These are phyloP conservation scores for Drosophila pandora DNA, from an alignment of 1,140 invertebrate genomes.

Conservation along the genomic window DNA sequence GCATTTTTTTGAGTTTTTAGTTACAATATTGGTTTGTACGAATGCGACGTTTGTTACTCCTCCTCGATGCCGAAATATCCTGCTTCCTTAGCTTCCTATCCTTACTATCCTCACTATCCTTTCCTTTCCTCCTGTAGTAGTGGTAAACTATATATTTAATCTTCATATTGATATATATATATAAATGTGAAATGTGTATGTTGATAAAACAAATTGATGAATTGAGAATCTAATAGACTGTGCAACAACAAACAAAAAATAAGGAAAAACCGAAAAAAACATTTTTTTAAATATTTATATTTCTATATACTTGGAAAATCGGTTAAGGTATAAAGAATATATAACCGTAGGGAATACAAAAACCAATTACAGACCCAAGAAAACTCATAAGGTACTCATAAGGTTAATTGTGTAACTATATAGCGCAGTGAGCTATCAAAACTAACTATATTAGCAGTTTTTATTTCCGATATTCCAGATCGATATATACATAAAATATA, in stretches of 20 bases:
- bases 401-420: conserved; percentile 53
- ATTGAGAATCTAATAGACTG: conserved; percentile 83
- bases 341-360: conserved; percentile 25
- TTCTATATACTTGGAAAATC: conserved; percentile 65
- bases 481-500: conserved; percentile 2
- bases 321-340: conserved; percentile 17
- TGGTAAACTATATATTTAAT: conserved; percentile 48
- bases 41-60: conserved; percentile 27
- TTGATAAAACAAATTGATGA: conserved; percentile 80
- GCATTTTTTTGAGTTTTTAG: conserved; percentile 18
- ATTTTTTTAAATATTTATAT: conserved; percentile 71
- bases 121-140: conserved; percentile 1
- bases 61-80: conserved; percentile 21
- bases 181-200: conserved; percentile 65
- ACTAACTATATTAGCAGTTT: conserved; percentile 47
- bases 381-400: conserved; percentile 2
- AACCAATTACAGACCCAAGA: conserved; percentile 11
- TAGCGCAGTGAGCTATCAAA: conserved; percentile 58
- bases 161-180: conserved; percentile 34
- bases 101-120: background rate
- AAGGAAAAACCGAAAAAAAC: conserved; percentile 48
- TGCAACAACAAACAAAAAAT: conserved; percentile 58
- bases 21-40: conserved; percentile 24
- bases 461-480: conserved; percentile 62
- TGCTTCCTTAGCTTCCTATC: conserved; percentile 13